Evolutionary conservation across 2,113 vertebrate species (phyloP).

Genomic region (Otis tarda): DNA sequence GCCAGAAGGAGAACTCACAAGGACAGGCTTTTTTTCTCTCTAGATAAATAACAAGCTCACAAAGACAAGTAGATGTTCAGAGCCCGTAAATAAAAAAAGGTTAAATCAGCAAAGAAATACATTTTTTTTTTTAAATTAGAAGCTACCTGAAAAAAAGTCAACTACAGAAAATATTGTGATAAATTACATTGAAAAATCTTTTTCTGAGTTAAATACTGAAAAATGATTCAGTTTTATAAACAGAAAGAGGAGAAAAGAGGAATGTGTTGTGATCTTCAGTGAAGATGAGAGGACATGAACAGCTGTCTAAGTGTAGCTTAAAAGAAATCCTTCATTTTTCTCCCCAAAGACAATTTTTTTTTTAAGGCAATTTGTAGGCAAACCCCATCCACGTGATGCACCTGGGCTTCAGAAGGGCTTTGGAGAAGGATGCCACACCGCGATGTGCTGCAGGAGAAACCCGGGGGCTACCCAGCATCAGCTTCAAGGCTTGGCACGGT

Average conservation of each 20-base stretch:
- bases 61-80: background rate
- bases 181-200: too few relatives aligned
- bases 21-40: too few relatives aligned
- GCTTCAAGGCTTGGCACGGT: background rate
- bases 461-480: rapidly evolving
- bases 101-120: background rate
- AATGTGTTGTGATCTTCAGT: background rate
- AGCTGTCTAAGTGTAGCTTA: background rate
- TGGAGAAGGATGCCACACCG: background rate
- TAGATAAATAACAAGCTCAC: background rate
- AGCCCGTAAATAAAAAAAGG: background rate
- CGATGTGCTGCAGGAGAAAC: background rate
- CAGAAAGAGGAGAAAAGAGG: background rate
- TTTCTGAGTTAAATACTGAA: background rate
- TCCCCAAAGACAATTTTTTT: background rate
- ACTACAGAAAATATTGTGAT: background rate
- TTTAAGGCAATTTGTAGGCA: too few relatives aligned
- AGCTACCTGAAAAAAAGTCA: background rate
- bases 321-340: background rate
- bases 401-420: background rate
- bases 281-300: background rate
- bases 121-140: background rate
- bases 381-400: rapidly evolving
- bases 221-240: background rate
- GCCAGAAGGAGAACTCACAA: background rate